Percentiles rank a stretch among this genome's conserved stretches.
These are phyloP conservation scores for Procavia capensis DNA, from an alignment of 2,113 vertebrate genomes.

Conservation along the genomic window DNA sequence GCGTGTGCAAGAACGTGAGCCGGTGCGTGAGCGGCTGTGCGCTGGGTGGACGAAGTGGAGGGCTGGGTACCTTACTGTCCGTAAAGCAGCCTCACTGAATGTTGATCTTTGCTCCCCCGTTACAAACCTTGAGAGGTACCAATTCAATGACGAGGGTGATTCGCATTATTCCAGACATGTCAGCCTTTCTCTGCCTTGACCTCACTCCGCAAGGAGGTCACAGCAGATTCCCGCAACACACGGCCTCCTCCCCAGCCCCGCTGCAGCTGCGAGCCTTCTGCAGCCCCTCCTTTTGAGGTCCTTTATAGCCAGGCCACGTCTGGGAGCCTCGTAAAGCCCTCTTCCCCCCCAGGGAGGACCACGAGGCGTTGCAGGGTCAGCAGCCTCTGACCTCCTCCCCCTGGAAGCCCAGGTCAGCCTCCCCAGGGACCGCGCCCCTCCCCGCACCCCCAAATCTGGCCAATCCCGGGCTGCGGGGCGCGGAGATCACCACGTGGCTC, in stretches of 20 bases:
- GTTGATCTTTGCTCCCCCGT: neutral
- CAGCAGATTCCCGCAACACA: neutral
- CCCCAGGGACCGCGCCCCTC: fast-evolving
- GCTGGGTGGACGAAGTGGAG: neutral
- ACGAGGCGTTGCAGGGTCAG: too few relatives aligned
- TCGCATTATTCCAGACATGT: neutral
- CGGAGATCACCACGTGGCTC: neutral
- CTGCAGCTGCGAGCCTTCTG: neutral
- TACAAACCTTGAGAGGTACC: neutral
- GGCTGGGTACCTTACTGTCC: neutral
- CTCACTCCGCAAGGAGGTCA: neutral
- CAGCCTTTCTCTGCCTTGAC: neutral
- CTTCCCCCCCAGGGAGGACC: neutral
- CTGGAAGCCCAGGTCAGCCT: neutral
- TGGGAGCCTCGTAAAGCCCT: neutral
- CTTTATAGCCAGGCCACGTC: neutral
- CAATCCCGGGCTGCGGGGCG: neutral
- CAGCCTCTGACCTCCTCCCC: neutral
- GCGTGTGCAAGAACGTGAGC: neutral
- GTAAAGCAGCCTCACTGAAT: neutral
- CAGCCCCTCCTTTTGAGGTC: neutral
- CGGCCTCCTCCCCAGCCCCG: neutral
- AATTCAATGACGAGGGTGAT: neutral
- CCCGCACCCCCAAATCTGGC: neutral
- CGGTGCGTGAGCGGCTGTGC: too few relatives aligned